phyloP scores from a whole-genome alignment of 2,888 invertebrate genomes.

The Hydrotaea cyrtoneurina region DNA sequence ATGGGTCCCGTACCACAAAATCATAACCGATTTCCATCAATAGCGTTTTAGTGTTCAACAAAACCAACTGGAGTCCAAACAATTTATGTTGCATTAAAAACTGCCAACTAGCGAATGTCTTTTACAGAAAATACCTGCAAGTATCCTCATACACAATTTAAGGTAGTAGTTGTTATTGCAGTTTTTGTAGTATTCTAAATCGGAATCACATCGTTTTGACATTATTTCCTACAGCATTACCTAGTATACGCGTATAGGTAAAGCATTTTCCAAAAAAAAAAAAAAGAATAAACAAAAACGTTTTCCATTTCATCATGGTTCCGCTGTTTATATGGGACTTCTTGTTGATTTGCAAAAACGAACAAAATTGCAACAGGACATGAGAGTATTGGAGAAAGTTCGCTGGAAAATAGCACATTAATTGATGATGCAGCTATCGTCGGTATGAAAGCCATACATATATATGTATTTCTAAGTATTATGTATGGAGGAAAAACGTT shows the following conservation, averaged over 20 bases:
- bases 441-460: background rate
- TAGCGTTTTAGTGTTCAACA: too few species aligned
- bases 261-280: background rate
- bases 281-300: background rate
- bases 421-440: background rate
- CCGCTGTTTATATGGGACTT: slow-evolving; percentile 22
- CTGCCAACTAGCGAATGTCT: too few species aligned
- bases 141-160: background rate
- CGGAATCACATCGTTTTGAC: slow-evolving; percentile 8
- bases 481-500: too few species aligned
- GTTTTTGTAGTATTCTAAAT: background rate
- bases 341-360: slow-evolving; percentile 8
- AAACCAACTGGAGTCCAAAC: too few species aligned
- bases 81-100: too few species aligned
- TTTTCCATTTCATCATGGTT: slow-evolving; percentile 35
- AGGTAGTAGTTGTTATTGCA: background rate
- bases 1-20: too few species aligned
- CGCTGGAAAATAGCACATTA: background rate
- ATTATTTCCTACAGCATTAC: slow-evolving; percentile 1
- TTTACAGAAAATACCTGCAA: too few species aligned
- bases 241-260: background rate
- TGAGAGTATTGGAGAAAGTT: slow-evolving; percentile 2
- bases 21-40: too few species aligned
- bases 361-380: slow-evolving; percentile 38
- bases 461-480: too few species aligned